These are phyloP conservation scores for Melipona bicolor DNA, from an alignment of 2,888 invertebrate genomes.

Conservation along the genomic window DNA sequence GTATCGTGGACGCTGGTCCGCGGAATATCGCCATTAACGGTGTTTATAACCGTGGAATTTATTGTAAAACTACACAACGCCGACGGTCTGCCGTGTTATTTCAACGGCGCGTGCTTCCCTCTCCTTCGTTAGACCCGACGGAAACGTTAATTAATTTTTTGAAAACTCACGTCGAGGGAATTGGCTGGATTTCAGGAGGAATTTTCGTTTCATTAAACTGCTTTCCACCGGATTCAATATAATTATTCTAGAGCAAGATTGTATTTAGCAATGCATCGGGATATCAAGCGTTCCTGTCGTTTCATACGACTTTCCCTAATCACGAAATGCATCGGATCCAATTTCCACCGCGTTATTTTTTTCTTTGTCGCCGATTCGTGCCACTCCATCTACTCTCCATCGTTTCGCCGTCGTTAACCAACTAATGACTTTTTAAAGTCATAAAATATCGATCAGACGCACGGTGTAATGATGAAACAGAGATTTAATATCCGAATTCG, in stretches of 20 bases:
- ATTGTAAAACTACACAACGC: slow-evolving; percentile 23
- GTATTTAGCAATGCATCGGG: neutral
- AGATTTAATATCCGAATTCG: slow-evolving; percentile 20
- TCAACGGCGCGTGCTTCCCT: neutral
- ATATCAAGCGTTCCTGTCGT: neutral
- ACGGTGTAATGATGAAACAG: no score
- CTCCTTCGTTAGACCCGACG: neutral
- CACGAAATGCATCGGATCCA: neutral
- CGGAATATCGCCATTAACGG: slow-evolving; percentile 34
- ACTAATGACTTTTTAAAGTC: no score
- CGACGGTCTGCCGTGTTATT: neutral
- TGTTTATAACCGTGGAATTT: slow-evolving; percentile 1
- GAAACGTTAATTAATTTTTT: slow-evolving; percentile 9
- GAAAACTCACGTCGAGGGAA: neutral
- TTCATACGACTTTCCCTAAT: slow-evolving; percentile 7
- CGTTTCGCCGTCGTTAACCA: no score
- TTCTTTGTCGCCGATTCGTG: slow-evolving; percentile 5
- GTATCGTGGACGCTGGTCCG: slow-evolving; percentile 17
- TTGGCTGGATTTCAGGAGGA: neutral
- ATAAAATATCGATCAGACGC: no score
- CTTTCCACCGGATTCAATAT: neutral
- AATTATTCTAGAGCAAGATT: neutral
- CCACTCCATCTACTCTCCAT: no score
- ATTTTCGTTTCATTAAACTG: slow-evolving; percentile 19
- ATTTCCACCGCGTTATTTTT: neutral